Evolutionary conservation across 2,888 invertebrate species (phyloP), one percentile per base, ranked within the genome.

Genomic region (Plebejus anna): DNA sequence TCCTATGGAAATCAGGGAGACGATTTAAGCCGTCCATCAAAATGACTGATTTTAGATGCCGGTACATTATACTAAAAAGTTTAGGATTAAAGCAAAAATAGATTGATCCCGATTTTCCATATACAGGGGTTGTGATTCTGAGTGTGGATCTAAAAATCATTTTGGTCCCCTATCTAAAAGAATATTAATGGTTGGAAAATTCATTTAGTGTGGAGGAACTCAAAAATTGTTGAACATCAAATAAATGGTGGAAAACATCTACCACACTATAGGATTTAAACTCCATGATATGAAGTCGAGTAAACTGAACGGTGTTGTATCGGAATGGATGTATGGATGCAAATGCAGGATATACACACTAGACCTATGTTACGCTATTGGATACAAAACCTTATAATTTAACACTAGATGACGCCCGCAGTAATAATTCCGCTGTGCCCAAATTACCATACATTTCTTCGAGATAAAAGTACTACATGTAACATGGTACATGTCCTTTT

Each of bases 1-100:
- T 79, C 77, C 79, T 78, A 79, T 79, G 76, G 70, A 76, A 77
- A 78, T 76, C 75, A 32, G 72, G 75, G 78, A 77, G 79, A 76
- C 76, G 57, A 57, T 72, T 71, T 71, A 59, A 71, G 57, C 13
- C 70, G 38, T 70, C 47, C 28, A 47, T 75, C 75, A 47, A 22
- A 42, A 22, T 70, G 47, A 75, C 51, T 28, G 38, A 61, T 47
- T 61, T 75, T 32, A 70, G 55, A 32, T 51, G 51, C 51, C 16
- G 22, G 51, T 47, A 72, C 47, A 47, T 71, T 71, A 47, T n/a
- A 47, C 5, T 38, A 71, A 71, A 42, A 71, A 71, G 71, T 42
- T 71, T 5, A 36, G 70, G 36, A 7, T 5, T 70, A 22, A 59
- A 22, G 59, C 9, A 9, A 7, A 28, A 61, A 61, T 11, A 16